These are phyloP conservation scores for Epizoanthus stellaris DNA, from an alignment of 92 coral and sea anemone genomes.

Conservation along the genomic window DNA sequence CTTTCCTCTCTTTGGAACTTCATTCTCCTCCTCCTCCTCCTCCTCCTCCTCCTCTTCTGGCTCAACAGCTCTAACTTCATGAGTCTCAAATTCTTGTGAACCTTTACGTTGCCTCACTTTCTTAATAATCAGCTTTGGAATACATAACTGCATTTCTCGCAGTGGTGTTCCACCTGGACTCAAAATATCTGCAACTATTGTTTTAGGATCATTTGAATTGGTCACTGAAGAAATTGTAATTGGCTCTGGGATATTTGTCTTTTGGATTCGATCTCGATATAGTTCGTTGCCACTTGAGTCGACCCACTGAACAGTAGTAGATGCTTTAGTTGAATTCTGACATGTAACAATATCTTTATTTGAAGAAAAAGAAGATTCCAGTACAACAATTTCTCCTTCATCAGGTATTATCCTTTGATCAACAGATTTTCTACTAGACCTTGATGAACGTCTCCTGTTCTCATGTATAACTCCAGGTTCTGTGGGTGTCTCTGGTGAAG, in stretches of 20 bases:
- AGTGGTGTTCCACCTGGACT: conserved; percentile 54
- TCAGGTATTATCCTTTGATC: conserved; percentile 28
- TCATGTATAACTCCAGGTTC: conserved; percentile 17
- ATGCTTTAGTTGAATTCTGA: neutral
- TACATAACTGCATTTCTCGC: conserved; percentile 76
- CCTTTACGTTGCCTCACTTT: conserved; percentile 86
- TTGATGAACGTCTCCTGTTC: conserved; percentile 51
- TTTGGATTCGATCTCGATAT: conserved; percentile 16
- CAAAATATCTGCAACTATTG: conserved; percentile 16
- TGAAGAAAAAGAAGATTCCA: conserved; percentile 42
- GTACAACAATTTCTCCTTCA: conserved; percentile 33
- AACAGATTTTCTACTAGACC: conserved; percentile 41
- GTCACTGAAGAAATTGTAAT: neutral
- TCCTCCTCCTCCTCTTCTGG: conserved; percentile 67
- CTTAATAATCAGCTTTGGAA: conserved; percentile 92
- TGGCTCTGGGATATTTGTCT: conserved; percentile 27
- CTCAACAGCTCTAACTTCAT: conserved; percentile 84
- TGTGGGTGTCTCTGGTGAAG: neutral
- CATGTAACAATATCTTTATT: neutral
- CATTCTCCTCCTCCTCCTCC: conserved; percentile 74
- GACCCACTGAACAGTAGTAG: conserved; percentile 20
- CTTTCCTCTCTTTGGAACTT: conserved; percentile 44
- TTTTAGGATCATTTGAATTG: neutral
- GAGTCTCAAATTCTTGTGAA: conserved; percentile 84
- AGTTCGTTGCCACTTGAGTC: conserved; percentile 13